A percentile compares a stretch with the other conserved stretches of the same genome.
Evolutionary conservation across 1,140 invertebrate genomes (phyloP).

Genomic region (Brachionus angularis): DNA sequence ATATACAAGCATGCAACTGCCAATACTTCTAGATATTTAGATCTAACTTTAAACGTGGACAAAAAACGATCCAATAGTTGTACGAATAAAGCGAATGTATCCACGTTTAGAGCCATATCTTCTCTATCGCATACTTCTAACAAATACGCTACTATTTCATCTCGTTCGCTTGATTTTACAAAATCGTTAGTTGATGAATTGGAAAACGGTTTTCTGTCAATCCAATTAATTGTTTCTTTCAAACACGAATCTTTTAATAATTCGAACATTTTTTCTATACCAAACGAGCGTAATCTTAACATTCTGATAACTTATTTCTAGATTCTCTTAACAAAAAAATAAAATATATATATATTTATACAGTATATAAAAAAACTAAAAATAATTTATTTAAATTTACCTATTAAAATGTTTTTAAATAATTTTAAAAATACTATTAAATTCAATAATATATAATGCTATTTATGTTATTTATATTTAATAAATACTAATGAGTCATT

Average conservation of each 20-base stretch:
- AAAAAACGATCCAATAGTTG: conserved; percentile 23
- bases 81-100: conserved; percentile 26
- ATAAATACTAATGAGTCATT: too few species aligned
- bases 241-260: conserved; percentile 7
- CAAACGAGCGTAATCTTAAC: too few species aligned
- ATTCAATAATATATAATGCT: too few species aligned
- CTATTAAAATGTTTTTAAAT: too few species aligned
- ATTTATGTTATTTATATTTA: too few species aligned
- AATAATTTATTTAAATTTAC: too few species aligned
- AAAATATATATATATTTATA: too few species aligned
- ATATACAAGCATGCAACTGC: conserved; percentile 55
- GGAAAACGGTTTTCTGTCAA: background rate
- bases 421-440: too few species aligned
- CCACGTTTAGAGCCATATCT: conserved; percentile 1
- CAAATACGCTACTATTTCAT: conserved; percentile 22
- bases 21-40: conserved; percentile 57
- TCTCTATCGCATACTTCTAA: conserved; percentile 24
- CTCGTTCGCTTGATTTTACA: conserved; percentile 31
- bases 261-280: too few species aligned
- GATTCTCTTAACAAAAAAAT: too few species aligned
- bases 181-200: conserved; percentile 12
- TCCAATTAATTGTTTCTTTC: conserved; percentile 11
- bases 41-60: conserved; percentile 36
- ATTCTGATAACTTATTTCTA: too few species aligned
- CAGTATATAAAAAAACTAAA: too few species aligned